phyloP scores from a whole-genome alignment of 2,888 invertebrate genomes.

The Salticus scenicus region DNA sequence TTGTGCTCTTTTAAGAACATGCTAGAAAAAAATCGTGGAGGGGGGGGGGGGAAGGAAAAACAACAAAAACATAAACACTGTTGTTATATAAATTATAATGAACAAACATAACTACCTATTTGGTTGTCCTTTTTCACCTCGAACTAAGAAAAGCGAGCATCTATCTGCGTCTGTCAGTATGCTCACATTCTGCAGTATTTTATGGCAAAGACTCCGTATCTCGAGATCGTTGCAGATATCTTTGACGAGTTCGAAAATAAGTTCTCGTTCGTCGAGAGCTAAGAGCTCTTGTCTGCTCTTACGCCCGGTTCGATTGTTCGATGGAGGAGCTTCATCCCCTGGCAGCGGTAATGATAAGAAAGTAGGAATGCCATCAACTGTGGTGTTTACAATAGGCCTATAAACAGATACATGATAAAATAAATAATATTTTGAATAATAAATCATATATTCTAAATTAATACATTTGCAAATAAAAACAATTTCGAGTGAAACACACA shows the following conservation, averaged over 20 bases:
- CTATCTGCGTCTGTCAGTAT: slow-evolving; percentile 93
- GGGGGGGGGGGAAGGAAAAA: too few relatives aligned
- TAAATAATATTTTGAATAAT: too few relatives aligned
- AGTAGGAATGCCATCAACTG: slow-evolving; percentile 94
- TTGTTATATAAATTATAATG: too few relatives aligned
- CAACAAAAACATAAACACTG: too few relatives aligned
- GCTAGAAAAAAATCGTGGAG: too few relatives aligned
- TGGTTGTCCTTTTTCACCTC: slow-evolving; percentile 78
- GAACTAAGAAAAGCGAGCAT: slow-evolving; percentile 88
- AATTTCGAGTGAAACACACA: too few relatives aligned
- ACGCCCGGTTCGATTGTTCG: slow-evolving; percentile 28
- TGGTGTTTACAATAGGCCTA: slow-evolving; percentile 89
- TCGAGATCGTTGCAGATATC: slow-evolving; percentile 97
- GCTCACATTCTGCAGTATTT: slow-evolving; percentile 94
- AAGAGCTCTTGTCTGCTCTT: slow-evolving; percentile 80
- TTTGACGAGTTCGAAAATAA: slow-evolving; percentile 96
- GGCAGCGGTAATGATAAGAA: slow-evolving; percentile 81
- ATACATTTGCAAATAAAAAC: too few relatives aligned
- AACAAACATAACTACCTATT: too few relatives aligned
- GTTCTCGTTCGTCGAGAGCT: slow-evolving; percentile 92
- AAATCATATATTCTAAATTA: too few relatives aligned
- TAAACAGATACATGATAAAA: too few relatives aligned
- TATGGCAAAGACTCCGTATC: slow-evolving; percentile 93
- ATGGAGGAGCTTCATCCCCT: slow-evolving; percentile 82
- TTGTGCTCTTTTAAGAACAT: too few relatives aligned